A percentile compares a stretch with the other conserved stretches of the same genome.
Evolutionary conservation across 2,888 invertebrate species (phyloP).

Genomic region (Dasysyrphus tricinctus): DNA sequence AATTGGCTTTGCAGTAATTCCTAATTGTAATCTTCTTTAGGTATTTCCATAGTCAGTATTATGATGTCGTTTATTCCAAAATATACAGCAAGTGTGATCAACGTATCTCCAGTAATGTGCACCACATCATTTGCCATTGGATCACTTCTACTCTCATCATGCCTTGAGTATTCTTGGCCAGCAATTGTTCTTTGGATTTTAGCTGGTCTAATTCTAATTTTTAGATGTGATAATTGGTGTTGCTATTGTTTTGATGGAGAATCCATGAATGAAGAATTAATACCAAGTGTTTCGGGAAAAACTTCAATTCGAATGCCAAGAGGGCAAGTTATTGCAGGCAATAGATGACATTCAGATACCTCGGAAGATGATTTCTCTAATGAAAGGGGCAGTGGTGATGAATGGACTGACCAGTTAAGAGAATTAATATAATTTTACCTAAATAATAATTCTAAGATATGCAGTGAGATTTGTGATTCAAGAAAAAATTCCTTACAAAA

Average conservation of each 20-base stretch:
- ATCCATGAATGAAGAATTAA: slow-evolving; percentile 80
- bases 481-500: background rate
- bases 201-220: slow-evolving; percentile 80
- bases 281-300: slow-evolving; percentile 82
- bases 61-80: slow-evolving; percentile 83
- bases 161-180: slow-evolving; percentile 82
- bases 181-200: slow-evolving; percentile 82
- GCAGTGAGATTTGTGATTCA: slow-evolving; percentile 29
- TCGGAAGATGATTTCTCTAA: slow-evolving; percentile 82
- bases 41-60: slow-evolving; percentile 81
- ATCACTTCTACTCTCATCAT: slow-evolving; percentile 80
- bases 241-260: slow-evolving; percentile 82
- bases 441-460: background rate
- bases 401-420: slow-evolving; percentile 78
- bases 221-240: slow-evolving; percentile 82
- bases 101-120: slow-evolving; percentile 81
- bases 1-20: background rate
- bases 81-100: slow-evolving; percentile 81
- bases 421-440: slow-evolving; percentile 56
- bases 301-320: slow-evolving; percentile 81
- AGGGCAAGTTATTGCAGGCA: slow-evolving; percentile 77
- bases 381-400: slow-evolving; percentile 79
- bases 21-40: slow-evolving; percentile 58
- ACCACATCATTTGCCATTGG: slow-evolving; percentile 79
- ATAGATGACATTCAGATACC: slow-evolving; percentile 83